Conservation (phyloP, 1,140 invertebrate species). For the Calosoma granatense region DNA sequence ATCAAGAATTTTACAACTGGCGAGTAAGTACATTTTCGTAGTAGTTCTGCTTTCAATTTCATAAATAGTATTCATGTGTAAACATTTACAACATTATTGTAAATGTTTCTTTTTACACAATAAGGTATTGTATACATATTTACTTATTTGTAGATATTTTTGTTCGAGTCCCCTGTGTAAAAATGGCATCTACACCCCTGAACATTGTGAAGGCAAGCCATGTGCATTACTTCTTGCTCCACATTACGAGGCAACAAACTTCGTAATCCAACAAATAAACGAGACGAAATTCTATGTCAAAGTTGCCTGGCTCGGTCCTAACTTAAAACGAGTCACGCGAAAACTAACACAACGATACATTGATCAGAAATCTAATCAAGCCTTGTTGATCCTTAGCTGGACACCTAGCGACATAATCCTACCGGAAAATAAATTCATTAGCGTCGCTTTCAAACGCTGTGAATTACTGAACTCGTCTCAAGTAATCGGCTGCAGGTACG, state of each 20-base stretch:
- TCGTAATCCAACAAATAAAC: constrained; percentile 44
- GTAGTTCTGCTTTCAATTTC: too few relatives aligned
- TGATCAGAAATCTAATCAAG: constrained; percentile 12
- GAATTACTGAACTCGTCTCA: constrained; percentile 29
- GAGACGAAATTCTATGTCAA: constrained; percentile 43
- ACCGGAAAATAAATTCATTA: constrained; percentile 38
- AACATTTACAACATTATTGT: too few relatives aligned
- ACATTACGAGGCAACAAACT: constrained; percentile 38
- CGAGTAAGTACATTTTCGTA: not conserved
- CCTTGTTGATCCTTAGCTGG: constrained; percentile 54
- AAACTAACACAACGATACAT: constrained; percentile 33
- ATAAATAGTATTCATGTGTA: too few relatives aligned
- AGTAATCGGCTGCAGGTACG: constrained; percentile 46
- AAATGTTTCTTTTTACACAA: too few relatives aligned
- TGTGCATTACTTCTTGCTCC: constrained; percentile 50
- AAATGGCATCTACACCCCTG: constrained; percentile 46
- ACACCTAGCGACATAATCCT: constrained; percentile 52
- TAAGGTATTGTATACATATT: too few relatives aligned
- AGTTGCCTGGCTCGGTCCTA: constrained; percentile 52
- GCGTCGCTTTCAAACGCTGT: constrained; percentile 45
- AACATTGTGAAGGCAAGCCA: constrained; percentile 35
- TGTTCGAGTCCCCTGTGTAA: constrained; percentile 41
- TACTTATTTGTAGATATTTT: constrained; percentile 34
- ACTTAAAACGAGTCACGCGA: constrained; percentile 39
- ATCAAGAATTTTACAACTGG: not conserved